Base-by-base conservation (phyloP, 2,888 invertebrate genomes). In the Drosophila hamatofila region DNA sequence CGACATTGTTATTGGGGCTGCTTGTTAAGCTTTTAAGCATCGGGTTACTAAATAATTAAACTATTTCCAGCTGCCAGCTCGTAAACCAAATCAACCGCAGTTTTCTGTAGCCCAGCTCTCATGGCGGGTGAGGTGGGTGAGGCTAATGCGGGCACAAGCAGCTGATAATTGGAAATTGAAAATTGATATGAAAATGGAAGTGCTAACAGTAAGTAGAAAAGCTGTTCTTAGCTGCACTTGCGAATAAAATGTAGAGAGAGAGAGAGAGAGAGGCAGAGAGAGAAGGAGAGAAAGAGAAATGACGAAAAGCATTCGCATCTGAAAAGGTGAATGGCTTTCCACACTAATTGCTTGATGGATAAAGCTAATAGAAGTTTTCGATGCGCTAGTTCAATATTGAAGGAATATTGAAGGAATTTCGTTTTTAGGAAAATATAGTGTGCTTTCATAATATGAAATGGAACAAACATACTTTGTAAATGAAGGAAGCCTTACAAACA, bases 21-120 rank as follows among this genome's bases (percentile, higher is more conserved):
- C 83, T 78, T 72, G 86, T 85, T 78, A 72, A 72, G 88, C 74
- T 67, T 71, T 75, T 73, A 68, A 68, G 86, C 79, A 79, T 84
- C 75, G 48, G 54, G 81, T 83, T 88, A 78, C 86, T 76, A 60
- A 88, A 84, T 88, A 86, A 88, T 84, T 86, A 75, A 86, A 70
- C 83, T 72, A 86, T 83, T 78, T 78, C 30, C 48, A 64, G 65
- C 72, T 58, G 67, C 66, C 84, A 75, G 70, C 67, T 65, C 64
- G 75, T 71, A 71, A 72, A 73, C 41, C 76, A 64, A 73, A 81
- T 79, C 82, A 66, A 66, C 83, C 82, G 54, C 75, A 72, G 18
- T 55, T 64, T 42, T 57, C 62, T 41, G 41, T 11, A 33, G 55
- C 48, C n/a, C 21, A 23, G 23, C 55, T 8, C 18, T 16, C 51